Conservation (phyloP, 2,797 vertebrate species). For the Percopsis omiscomaycus region DNA sequence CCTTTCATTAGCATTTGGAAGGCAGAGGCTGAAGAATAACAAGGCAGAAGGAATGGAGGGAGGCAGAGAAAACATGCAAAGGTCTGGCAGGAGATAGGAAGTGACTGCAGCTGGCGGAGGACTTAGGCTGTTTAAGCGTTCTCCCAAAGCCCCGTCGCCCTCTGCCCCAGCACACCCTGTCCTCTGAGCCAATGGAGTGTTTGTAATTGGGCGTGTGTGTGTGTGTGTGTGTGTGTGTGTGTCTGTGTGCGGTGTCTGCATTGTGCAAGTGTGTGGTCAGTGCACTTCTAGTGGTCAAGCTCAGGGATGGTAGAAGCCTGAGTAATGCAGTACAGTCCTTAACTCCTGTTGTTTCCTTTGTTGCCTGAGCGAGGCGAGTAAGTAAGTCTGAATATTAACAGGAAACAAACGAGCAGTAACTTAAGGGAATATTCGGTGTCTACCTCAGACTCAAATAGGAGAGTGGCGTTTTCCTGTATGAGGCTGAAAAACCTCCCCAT, state of each 20-base stretch:
- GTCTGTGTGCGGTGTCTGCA: slow-evolving; percentile 27
- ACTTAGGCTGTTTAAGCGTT: slow-evolving; percentile 54
- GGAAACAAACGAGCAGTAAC: too few relatives aligned
- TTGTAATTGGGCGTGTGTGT: not conserved
- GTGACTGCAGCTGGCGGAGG: slow-evolving; percentile 69
- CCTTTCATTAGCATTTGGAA: slow-evolving; percentile 52
- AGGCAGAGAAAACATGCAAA: slow-evolving; percentile 60
- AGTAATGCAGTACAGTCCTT: slow-evolving; percentile 32
- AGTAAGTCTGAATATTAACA: too few relatives aligned
- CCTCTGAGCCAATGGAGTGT: slow-evolving; percentile 15
- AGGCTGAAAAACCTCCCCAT: too few relatives aligned
- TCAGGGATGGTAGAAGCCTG: slow-evolving; percentile 27
- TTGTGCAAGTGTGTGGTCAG: slow-evolving; percentile 27
- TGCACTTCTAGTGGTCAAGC: slow-evolving; percentile 41
- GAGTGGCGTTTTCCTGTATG: too few relatives aligned
- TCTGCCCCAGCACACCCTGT: slow-evolving; percentile 27
- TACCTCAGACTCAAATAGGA: too few relatives aligned
- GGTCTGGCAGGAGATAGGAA: slow-evolving; percentile 65
- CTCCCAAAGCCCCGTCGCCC: slow-evolving; percentile 50
- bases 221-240: too few relatives aligned
- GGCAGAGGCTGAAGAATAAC: slow-evolving; percentile 49
- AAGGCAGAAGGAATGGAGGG: slow-evolving; percentile 47
- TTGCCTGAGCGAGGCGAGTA: not conserved
- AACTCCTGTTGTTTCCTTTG: slow-evolving; percentile 29
- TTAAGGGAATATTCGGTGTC: too few relatives aligned